Conservation (phyloP, 2,888 invertebrate genomes). For the Sturmia bella region DNA sequence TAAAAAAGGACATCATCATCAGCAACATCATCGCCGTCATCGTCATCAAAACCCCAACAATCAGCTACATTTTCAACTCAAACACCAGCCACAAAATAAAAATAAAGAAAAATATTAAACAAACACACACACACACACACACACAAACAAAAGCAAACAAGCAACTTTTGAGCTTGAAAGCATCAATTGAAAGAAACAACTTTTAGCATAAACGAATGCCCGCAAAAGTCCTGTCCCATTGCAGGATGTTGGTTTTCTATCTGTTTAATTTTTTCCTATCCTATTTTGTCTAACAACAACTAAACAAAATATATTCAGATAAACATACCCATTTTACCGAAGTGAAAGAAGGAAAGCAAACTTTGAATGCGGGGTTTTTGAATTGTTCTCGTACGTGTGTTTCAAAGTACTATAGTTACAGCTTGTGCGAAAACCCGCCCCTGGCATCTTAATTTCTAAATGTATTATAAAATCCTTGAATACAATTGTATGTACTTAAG, state of each 20-base stretch:
- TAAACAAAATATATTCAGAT: slow-evolving; percentile 17
- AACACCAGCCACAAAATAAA: slow-evolving; percentile 18
- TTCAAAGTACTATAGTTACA: slow-evolving; percentile 18
- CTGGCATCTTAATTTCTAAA: slow-evolving; percentile 43
- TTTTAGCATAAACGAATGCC: too few relatives aligned
- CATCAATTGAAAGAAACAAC: slow-evolving; percentile 35
- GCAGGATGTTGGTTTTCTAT: slow-evolving; percentile 60
- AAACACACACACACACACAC: not conserved
- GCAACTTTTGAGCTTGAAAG: slow-evolving; percentile 44
- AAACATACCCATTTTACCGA: too few relatives aligned
- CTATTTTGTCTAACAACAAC: slow-evolving; percentile 3
- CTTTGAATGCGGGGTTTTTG: slow-evolving; percentile 46
- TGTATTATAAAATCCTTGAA: slow-evolving; percentile 37
- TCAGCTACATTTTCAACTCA: slow-evolving; percentile 43
- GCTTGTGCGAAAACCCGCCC: slow-evolving; percentile 66
- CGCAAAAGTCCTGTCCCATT: slow-evolving; percentile 49
- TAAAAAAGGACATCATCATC: slow-evolving; percentile 65
- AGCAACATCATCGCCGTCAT: slow-evolving; percentile 19
- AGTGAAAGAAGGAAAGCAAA: slow-evolving; percentile 2
- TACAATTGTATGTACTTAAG: slow-evolving; percentile 56
- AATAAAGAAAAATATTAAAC: not conserved
- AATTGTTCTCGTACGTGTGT: not conserved
- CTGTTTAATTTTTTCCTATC: slow-evolving; percentile 5
- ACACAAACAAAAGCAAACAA: slow-evolving; percentile 23
- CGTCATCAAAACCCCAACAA: slow-evolving; percentile 60